phyloP scores from a whole-genome alignment of 2,888 invertebrate genomes.

The Laothoe populi region DNA sequence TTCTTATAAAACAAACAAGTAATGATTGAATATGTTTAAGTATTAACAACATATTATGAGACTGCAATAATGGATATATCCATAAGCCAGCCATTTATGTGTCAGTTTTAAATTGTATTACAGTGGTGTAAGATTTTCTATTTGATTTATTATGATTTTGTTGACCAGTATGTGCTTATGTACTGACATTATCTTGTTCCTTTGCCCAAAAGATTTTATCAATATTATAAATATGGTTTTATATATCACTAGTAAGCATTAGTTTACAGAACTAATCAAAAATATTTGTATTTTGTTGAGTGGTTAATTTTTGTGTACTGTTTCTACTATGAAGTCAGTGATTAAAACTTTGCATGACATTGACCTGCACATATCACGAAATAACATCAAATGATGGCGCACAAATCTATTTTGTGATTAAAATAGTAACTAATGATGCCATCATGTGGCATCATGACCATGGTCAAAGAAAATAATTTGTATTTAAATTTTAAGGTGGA shows the following conservation, averaged over 20 bases:
- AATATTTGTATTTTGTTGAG: no score
- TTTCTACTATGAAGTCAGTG: no score
- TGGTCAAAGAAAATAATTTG: not conserved
- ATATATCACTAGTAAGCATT: no score
- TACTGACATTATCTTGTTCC: no score
- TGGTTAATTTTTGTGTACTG: no score
- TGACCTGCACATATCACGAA: no score
- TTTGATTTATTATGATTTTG: not conserved
- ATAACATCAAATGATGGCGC: no score
- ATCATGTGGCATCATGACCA: not conserved
- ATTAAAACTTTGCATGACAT: no score
- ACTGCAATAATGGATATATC: slow-evolving; percentile 35
- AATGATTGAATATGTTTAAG: slow-evolving; percentile 34
- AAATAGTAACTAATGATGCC: not conserved
- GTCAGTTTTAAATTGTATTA: slow-evolving; percentile 5
- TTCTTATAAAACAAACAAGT: slow-evolving; percentile 28
- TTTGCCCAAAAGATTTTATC: no score
- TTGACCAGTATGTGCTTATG: not conserved
- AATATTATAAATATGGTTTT: no score
- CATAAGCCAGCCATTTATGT: slow-evolving; percentile 27
- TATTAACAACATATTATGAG: slow-evolving; percentile 37
- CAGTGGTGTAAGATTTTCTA: not conserved
- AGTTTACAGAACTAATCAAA: no score
- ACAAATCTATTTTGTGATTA: no score
- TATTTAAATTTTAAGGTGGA: not conserved